Evolutionary conservation across 2,888 invertebrate genomes (phyloP).

Genomic region (Leucoma salicis): DNA sequence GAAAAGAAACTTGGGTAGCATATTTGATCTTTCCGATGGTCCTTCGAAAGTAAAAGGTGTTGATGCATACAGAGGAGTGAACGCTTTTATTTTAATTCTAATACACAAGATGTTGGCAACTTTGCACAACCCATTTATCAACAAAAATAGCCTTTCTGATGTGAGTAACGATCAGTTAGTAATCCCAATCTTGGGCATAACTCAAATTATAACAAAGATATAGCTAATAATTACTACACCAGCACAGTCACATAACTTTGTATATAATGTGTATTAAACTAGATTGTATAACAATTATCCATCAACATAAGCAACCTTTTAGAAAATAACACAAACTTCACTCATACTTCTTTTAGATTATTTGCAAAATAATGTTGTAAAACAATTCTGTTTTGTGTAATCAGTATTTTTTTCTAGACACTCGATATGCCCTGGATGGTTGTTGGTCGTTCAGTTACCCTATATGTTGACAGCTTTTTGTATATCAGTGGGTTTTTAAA

Average conservation of each 20-base stretch:
- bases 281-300: too few relatives aligned
- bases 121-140: constrained; percentile 81
- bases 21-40: constrained; percentile 65
- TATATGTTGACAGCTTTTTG: constrained; percentile 84
- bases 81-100: constrained; percentile 77
- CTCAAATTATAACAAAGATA: too few relatives aligned
- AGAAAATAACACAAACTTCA: too few relatives aligned
- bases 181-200: too few relatives aligned
- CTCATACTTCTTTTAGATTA: too few relatives aligned
- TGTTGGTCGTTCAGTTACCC: constrained; percentile 81
- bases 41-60: constrained; percentile 70
- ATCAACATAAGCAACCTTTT: too few relatives aligned
- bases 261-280: too few relatives aligned
- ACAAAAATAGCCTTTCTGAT: constrained; percentile 78
- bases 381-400: too few relatives aligned
- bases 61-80: constrained; percentile 79
- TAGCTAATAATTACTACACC: too few relatives aligned
- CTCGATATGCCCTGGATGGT: constrained; percentile 83
- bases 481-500: constrained; percentile 83
- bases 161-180: constrained; percentile 54
- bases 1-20: constrained; percentile 67
- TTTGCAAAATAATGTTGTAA: too few relatives aligned
- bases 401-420: constrained; percentile 50
- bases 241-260: too few relatives aligned
- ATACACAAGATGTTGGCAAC: constrained; percentile 83